Percentiles rank a stretch among this genome's conserved stretches.
Conservation (phyloP, 2,888 invertebrate species). For the Cryptocephalus primarius region DNA sequence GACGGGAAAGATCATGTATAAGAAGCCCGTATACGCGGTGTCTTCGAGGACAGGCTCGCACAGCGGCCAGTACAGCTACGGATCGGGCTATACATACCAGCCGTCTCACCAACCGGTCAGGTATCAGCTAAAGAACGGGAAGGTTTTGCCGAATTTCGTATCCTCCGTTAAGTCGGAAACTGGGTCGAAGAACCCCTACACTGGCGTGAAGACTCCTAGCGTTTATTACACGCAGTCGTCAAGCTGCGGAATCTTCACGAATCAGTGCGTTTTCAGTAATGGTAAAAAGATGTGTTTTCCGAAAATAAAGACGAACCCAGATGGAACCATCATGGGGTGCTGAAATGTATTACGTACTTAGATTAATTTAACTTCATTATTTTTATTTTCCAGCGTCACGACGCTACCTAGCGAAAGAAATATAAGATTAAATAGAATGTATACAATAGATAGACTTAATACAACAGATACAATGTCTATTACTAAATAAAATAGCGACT, state of each 20-base stretch:
- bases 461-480: no score
- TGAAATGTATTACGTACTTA: slow-evolving; percentile 20
- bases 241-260: slow-evolving; percentile 78
- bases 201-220: slow-evolving; percentile 62
- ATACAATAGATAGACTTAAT: no score
- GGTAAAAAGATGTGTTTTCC: slow-evolving; percentile 74
- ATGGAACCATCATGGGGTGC: slow-evolving; percentile 59
- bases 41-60: slow-evolving; percentile 26
- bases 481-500: no score
- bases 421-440: no score
- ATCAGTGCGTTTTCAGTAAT: slow-evolving; percentile 72
- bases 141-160: slow-evolving; percentile 56
- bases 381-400: no score
- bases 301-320: slow-evolving; percentile 65
- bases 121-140: slow-evolving; percentile 31
- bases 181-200: slow-evolving; percentile 45
- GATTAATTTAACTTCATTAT: no score
- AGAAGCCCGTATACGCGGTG: slow-evolving; percentile 28
- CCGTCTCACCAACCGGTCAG: slow-evolving; percentile 26
- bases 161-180: slow-evolving; percentile 73
- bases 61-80: slow-evolving; percentile 28
- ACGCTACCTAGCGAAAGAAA: no score
- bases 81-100: slow-evolving; percentile 30
- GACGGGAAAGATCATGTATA: slow-evolving; percentile 29
- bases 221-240: slow-evolving; percentile 80